These are phyloP conservation scores for Okapia johnstoni DNA, from an alignment of 2,113 vertebrate genomes.

Conservation along the genomic window DNA sequence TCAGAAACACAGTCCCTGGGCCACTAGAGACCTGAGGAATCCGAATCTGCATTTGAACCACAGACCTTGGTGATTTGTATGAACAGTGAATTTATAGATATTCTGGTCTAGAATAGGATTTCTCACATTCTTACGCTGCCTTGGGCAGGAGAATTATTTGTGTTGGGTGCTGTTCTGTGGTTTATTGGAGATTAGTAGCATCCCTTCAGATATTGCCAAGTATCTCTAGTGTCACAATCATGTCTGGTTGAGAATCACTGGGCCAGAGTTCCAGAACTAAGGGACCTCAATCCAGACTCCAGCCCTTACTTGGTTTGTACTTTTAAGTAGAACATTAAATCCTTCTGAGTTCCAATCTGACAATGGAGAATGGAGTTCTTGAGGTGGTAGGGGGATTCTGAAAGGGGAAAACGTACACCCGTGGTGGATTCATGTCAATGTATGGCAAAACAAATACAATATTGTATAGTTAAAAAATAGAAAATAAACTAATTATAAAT, in stretches of 20 bases:
- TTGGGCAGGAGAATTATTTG: too few species aligned
- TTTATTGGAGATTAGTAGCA: not conserved
- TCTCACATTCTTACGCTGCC: not conserved
- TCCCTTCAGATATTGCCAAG: not conserved
- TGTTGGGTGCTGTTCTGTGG: not conserved
- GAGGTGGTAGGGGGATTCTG: too few species aligned
- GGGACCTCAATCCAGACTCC: not conserved
- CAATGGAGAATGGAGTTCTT: not conserved
- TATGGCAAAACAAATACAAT: too few species aligned
- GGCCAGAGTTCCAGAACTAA: not conserved
- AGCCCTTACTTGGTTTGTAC: not conserved
- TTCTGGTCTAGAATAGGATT: not conserved
- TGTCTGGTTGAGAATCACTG: not conserved
- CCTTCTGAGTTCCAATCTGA: not conserved
- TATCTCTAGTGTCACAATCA: not conserved
- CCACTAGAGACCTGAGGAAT: not conserved
- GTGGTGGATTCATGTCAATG: too few species aligned
- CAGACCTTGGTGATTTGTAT: not conserved
- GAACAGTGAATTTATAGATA: not conserved
- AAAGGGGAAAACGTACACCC: too few species aligned
- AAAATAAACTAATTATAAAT: too few species aligned
- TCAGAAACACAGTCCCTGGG: not conserved
- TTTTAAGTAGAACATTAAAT: not conserved
- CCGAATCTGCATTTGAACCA: not conserved
- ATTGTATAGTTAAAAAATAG: too few species aligned